These are phyloP conservation scores for Herminia tarsipennalis DNA, from an alignment of 2,888 invertebrate genomes.

Conservation along the genomic window DNA sequence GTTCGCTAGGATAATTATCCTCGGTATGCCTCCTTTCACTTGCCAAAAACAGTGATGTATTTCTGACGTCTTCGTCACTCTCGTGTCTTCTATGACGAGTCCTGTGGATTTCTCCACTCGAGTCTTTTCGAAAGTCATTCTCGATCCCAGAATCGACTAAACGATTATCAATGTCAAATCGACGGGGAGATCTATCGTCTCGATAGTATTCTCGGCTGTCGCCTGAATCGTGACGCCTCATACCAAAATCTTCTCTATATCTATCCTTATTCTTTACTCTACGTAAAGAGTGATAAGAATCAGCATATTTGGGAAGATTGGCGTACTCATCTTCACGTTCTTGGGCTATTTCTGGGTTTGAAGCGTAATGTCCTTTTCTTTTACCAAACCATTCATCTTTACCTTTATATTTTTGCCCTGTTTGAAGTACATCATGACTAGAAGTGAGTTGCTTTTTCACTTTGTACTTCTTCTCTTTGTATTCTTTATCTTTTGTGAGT, in stretches of 20 bases:
- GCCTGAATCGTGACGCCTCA: slow-evolving; percentile 78
- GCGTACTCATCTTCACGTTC: slow-evolving; percentile 80
- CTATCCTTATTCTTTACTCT: slow-evolving; percentile 84
- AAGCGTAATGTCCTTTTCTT: slow-evolving; percentile 84
- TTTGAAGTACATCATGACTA: slow-evolving; percentile 79
- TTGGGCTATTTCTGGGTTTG: slow-evolving; percentile 87
- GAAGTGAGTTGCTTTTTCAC: slow-evolving; percentile 75
- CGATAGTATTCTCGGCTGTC: slow-evolving; percentile 81
- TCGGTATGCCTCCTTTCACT: slow-evolving; percentile 91
- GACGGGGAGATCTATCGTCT: slow-evolving; percentile 73
- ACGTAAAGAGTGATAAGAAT: slow-evolving; percentile 86
- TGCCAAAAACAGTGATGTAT: slow-evolving; percentile 89
- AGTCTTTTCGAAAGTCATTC: slow-evolving; percentile 91
- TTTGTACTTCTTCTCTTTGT: slow-evolving; percentile 82
- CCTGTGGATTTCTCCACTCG: slow-evolving; percentile 83
- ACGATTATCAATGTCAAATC: slow-evolving; percentile 85
- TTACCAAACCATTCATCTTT: slow-evolving; percentile 77
- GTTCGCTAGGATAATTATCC: slow-evolving; percentile 82
- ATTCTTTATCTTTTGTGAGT: slow-evolving; percentile 87
- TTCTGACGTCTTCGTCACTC: slow-evolving; percentile 89
- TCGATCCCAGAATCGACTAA: slow-evolving; percentile 93
- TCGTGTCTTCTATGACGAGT: slow-evolving; percentile 75
- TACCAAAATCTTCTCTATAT: slow-evolving; percentile 65
- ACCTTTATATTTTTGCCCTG: slow-evolving; percentile 76
- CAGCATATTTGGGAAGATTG: slow-evolving; percentile 74